Evolutionary conservation across 2,113 vertebrate species (phyloP).

Genomic region (Machaerirhynchus nigripectus): DNA sequence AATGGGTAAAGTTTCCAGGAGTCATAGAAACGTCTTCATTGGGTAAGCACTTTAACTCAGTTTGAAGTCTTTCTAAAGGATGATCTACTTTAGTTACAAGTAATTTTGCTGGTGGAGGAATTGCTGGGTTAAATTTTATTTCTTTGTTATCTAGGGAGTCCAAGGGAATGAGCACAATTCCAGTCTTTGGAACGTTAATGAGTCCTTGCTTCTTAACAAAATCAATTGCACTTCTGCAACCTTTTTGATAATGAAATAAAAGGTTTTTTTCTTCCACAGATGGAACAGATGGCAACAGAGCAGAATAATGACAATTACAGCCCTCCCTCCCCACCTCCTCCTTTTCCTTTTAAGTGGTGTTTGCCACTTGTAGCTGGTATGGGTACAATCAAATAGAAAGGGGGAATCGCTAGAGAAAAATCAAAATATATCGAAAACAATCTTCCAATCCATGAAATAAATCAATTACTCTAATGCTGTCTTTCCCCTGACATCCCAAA

Average conservation of each 20-base stretch:
- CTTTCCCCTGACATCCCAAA: neutral
- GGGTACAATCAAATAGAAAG: conserved; percentile 33
- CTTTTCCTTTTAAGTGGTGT: neutral
- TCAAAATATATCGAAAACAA: conserved; percentile 23
- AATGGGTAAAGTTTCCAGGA: neutral
- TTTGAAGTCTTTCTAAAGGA: conserved; percentile 15
- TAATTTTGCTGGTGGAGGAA: conserved; percentile 23
- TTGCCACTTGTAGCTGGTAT: neutral
- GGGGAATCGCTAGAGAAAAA: neutral
- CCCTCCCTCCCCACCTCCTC: neutral
- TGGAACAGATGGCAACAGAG: conserved; percentile 4
- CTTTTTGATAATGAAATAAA: conserved; percentile 53
- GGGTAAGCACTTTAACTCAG: neutral
- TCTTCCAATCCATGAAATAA: conserved; percentile 3
- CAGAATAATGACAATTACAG: conserved; percentile 22
- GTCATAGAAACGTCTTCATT: neutral
- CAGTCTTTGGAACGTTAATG: conserved; percentile 12
- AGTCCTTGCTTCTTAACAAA: conserved; percentile 39
- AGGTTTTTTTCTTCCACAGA: neutral
- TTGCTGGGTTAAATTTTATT: conserved; percentile 41
- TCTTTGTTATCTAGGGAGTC: conserved; percentile 20
- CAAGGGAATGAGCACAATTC: conserved; percentile 2
- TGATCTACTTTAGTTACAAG: conserved; percentile 18
- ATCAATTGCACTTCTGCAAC: conserved; percentile 41
- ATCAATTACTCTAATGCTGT: neutral